Percentiles rank a stretch among this genome's conserved stretches.
These are phyloP conservation scores for Melitaea cinxia DNA, from an alignment of 1,140 invertebrate genomes.

Conservation along the genomic window DNA sequence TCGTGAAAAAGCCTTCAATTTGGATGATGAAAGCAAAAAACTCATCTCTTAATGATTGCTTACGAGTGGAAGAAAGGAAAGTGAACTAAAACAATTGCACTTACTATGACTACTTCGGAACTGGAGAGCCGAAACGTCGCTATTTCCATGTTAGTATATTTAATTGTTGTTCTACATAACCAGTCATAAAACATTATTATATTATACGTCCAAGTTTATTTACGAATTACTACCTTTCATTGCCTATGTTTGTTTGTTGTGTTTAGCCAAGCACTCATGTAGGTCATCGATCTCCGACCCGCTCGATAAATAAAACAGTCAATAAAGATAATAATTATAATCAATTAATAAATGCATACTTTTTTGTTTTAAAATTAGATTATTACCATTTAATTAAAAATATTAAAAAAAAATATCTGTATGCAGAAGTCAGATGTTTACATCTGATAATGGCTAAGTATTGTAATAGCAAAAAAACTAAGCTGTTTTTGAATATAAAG, in stretches of 20 bases:
- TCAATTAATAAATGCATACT: not conserved
- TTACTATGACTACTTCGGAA: constrained; percentile 70
- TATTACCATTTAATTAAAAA: not conserved
- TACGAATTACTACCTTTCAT: constrained; percentile 14
- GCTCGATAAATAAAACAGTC: not conserved
- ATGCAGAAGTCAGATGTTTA: not conserved
- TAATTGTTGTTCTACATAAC: constrained; percentile 39
- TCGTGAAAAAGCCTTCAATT: constrained; percentile 63
- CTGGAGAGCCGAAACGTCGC: constrained; percentile 72
- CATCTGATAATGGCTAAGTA: not conserved
- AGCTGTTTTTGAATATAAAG: no score
- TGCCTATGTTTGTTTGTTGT: not conserved
- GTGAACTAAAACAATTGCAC: constrained; percentile 50
- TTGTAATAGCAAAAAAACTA: not conserved
- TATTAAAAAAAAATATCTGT: not conserved
- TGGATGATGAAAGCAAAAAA: constrained; percentile 77
- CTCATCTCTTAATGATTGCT: constrained; percentile 52
- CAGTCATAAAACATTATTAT: constrained; percentile 10
- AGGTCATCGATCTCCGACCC: constrained; percentile 45
- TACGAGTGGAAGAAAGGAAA: constrained; percentile 47
- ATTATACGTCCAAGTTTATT: constrained; percentile 28
- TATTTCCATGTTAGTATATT: constrained; percentile 73
- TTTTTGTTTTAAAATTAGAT: not conserved
- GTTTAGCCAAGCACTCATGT: constrained; percentile 24
- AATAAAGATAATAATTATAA: not conserved